Evolutionary conservation across 2,888 invertebrate genomes (phyloP), one percentile per base, ranked within the genome.

Genomic region (Rhamphomyia laevipes): DNA sequence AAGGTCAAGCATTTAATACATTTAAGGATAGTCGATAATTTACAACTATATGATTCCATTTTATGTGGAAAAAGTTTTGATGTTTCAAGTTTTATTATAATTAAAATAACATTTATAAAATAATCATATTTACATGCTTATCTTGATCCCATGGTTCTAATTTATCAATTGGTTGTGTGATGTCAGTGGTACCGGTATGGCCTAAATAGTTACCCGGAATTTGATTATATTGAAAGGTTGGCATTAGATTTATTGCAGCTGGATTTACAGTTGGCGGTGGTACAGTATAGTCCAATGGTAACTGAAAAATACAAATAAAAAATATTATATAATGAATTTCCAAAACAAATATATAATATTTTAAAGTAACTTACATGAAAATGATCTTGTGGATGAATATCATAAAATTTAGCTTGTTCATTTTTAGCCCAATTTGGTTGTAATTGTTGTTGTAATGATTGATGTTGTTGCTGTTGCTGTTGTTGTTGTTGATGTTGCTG

Each of bases 251-350:
- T 53, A 68, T 60, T 53, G 61, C 64, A 53, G 61, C 64, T 50
- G 61, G 65, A 48, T 57, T 64, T 40, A 65, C 57, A 52, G 59
- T 62, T 23, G 63, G 63, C 50, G 63, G 63, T 52, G 61, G 61
- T 55, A 66, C 64, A 55, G 64, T 61, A 54, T 67, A 70, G 52
- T 69, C 69, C 63, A 70, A 62, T 31, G 63, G 61, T 57, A 70
- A 30, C 27, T 45, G 15, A 31, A 31, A 16, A 35, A 33, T 15
- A 33, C 30, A 18, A 37, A 23, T 13, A 35, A 21, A 42, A 11
- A 18, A 45, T 18, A 21, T 10, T 23, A 27, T 17, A 10, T 4
- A 12, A 11, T 17, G 30, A 41, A n/a, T n/a, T 16, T n/a, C 17
- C n/a, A 13, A 30, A 48, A 44, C 7, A 31, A 33, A 44, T 40